Evolutionary conservation across 2,113 vertebrate genomes (phyloP), one percentile per base, ranked within the genome.

Genomic region (Pavo muticus): DNA sequence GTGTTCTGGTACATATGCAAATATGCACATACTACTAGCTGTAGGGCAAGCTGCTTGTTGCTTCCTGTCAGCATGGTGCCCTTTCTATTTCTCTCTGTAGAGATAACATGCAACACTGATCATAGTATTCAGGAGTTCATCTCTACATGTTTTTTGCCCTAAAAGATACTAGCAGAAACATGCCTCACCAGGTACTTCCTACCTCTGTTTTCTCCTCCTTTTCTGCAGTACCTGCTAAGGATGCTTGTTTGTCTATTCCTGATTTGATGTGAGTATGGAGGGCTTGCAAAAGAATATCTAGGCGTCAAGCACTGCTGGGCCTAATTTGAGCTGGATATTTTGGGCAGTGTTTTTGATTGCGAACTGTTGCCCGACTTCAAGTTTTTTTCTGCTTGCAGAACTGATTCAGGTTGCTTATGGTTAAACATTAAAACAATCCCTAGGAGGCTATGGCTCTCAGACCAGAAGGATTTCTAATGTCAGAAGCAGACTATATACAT

Each of bases 1-100:
- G 23, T 5, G 1, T 42, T 32, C 16, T 16, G 25, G 40, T 47
- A 11, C 8, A 1, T 47, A 37, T 2, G 2, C n/a, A 60, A 44
- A n/a, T 25, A 27, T 13, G 19, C 6, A 29, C 10, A 6, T 24
- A 14, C 25, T 76, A 24, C 35, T 39, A 42, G 13, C 18, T 65
- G 30, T 35, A 52, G 63, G 50, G 27, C 50, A 74, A 70, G 9
- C 56, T 76, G 42, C 13, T 25, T 60, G 9, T 48, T 50, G 35
- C 79, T 54, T 67, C 30, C 52, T 39, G 45, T 65, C 40, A 56
- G 27, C n/a, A 35, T 4, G 9, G 42, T 29, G 45, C 35, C 54
- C 20, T 30, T 37, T 40, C 21, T 68, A 56, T 84, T 59, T 54
- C 39, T n/a, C 17, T 71, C 10, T 29, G 20, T 61, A 67, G 44